Evolutionary conservation across 2,888 invertebrate species (phyloP).

Genomic region (Drosophila nr. perissopoda): DNA sequence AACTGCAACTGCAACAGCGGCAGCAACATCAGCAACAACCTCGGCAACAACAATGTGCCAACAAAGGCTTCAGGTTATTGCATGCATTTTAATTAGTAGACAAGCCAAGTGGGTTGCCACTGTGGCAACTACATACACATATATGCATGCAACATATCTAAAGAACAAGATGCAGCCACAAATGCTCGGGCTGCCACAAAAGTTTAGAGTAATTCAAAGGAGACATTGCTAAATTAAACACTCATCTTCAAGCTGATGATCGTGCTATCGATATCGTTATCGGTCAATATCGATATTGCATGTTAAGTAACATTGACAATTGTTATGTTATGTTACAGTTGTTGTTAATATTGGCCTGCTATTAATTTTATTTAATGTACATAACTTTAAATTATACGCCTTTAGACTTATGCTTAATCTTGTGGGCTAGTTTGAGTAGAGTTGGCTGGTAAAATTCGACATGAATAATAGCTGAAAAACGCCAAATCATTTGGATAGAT

Average conservation of each 20-base stretch:
- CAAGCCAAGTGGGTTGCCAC: constrained; percentile 80
- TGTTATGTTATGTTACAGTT: not conserved
- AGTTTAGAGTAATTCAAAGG: not conserved
- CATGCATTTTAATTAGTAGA: constrained; percentile 80
- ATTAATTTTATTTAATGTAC: not conserved
- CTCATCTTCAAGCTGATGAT: not conserved
- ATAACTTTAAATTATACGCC: not conserved
- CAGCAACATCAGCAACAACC: constrained; percentile 58
- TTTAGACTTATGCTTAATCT: not conserved
- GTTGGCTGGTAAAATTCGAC: constrained; percentile 15
- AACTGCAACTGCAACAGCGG: constrained; percentile 44
- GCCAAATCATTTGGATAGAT: constrained; percentile 62
- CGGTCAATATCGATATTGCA: no score
- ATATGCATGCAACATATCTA: constrained; percentile 44
- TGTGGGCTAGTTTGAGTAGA: not conserved
- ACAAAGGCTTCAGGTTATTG: constrained; percentile 81
- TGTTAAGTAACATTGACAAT: not conserved
- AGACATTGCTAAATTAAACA: not conserved
- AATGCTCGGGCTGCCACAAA: constrained; percentile 9
- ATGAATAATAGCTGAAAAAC: constrained; percentile 45
- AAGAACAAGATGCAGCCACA: constrained; percentile 41
- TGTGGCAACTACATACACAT: constrained; percentile 35
- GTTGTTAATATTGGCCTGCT: not conserved
- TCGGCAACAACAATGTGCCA: constrained; percentile 72
- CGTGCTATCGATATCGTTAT: not conserved